phyloP scores from a whole-genome alignment of 1,140 invertebrate species.

The Physella acuta region DNA sequence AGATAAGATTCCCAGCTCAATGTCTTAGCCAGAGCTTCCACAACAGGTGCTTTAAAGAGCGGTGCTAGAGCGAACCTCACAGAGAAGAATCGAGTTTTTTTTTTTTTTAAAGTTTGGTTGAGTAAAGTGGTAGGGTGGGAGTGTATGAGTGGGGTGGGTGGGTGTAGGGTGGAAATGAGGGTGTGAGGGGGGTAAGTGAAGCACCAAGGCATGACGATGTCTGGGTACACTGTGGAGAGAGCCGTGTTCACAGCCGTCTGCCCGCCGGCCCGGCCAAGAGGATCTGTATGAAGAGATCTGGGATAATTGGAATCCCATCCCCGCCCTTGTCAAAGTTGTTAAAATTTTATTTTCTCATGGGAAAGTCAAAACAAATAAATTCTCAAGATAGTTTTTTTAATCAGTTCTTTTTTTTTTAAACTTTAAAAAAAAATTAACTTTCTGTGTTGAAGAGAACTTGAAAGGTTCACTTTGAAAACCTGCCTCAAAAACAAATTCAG shows the following conservation, averaged over 20 bases:
- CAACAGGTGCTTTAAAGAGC: neutral
- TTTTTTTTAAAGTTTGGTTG: no score
- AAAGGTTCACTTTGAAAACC: no score
- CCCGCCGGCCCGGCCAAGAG: neutral
- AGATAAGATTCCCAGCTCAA: neutral
- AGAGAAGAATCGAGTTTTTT: no score
- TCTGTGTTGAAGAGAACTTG: no score
- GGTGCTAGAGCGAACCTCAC: no score
- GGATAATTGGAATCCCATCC: slow-evolving; percentile 7
- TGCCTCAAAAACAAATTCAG: no score
- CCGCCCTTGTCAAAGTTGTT: slow-evolving; percentile 10
- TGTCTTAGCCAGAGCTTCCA: neutral
- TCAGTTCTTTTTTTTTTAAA: no score
- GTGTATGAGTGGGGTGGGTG: slow-evolving; percentile 1
- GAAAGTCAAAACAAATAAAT: slow-evolving; percentile 17
- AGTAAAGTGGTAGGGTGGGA: neutral
- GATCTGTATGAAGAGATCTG: neutral
- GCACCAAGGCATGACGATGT: neutral
- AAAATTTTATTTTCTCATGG: slow-evolving; percentile 16
- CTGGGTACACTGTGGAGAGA: neutral
- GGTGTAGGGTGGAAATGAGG: neutral
- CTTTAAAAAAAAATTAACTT: no score
- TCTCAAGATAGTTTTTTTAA: slow-evolving; percentile 1
- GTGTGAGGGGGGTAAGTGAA: no score
- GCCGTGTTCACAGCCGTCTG: neutral